Evolutionary conservation across 2,888 invertebrate genomes (phyloP).

Genomic region (Drosophila bunnanda): DNA sequence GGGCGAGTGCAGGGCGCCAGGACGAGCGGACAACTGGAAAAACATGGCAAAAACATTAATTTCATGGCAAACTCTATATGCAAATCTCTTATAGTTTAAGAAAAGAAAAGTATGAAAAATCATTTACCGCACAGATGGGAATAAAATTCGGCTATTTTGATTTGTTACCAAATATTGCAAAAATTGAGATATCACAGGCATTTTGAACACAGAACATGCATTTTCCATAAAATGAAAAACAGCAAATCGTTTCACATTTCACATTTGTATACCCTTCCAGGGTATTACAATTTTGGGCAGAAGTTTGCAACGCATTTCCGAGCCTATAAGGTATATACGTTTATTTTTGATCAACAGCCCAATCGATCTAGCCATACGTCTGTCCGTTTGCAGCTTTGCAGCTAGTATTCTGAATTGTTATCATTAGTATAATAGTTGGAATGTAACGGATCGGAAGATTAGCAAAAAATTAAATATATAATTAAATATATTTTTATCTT

Average conservation of each 20-base stretch:
- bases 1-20: conserved; percentile 21
- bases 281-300: too few relatives aligned
- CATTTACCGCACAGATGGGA: conserved; percentile 47
- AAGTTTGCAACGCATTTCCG: too few relatives aligned
- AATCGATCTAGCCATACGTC: too few relatives aligned
- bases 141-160: conserved; percentile 57
- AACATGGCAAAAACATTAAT: conserved; percentile 74
- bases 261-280: conserved; percentile 42
- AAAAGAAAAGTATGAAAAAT: conserved; percentile 59
- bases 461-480: too few relatives aligned
- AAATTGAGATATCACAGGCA: conserved; percentile 55
- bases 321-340: too few relatives aligned
- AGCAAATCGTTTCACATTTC: conserved; percentile 53
- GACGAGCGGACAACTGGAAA: conserved; percentile 62
- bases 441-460: too few relatives aligned
- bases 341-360: too few relatives aligned
- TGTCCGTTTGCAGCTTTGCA: too few relatives aligned
- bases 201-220: conserved; percentile 66
- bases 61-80: conserved; percentile 70
- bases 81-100: conserved; percentile 54
- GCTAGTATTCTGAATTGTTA: too few relatives aligned
- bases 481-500: too few relatives aligned
- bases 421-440: too few relatives aligned
- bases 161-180: conserved; percentile 59
- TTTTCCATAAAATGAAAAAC: conserved; percentile 65